Conservation (phyloP, 1,140 invertebrate genomes). For the Achatina immaculata region DNA sequence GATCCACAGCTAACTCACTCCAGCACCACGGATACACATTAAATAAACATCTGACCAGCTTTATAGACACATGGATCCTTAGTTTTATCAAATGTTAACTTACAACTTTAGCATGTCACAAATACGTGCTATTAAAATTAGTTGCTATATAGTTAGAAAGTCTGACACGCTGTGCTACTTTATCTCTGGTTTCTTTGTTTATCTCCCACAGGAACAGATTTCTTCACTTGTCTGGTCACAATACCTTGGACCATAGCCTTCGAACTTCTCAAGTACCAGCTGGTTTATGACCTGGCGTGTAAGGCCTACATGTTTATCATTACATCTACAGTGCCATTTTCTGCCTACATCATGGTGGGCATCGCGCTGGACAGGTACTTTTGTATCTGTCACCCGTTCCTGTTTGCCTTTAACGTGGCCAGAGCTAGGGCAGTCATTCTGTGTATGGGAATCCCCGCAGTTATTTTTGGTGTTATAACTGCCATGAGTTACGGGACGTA, state of each 20-base stretch:
- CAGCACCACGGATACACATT: no score
- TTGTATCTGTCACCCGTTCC: slow-evolving; percentile 62
- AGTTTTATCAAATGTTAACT: no score
- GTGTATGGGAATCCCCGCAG: slow-evolving; percentile 47
- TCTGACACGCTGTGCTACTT: no score
- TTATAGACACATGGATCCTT: no score
- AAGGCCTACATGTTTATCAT: slow-evolving; percentile 61
- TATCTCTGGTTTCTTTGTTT: not conserved
- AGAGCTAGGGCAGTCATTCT: slow-evolving; percentile 53
- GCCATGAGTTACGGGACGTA: slow-evolving; percentile 51
- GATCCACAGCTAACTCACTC: no score
- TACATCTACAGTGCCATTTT: slow-evolving; percentile 59
- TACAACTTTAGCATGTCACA: no score
- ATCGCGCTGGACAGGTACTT: slow-evolving; percentile 65
- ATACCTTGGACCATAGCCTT: slow-evolving; percentile 55
- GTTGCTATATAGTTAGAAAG: no score
- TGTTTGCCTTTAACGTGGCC: slow-evolving; percentile 49
- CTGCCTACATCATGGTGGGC: slow-evolving; percentile 61
- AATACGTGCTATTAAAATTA: no score
- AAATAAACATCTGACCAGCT: no score
- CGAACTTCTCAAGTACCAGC: slow-evolving; percentile 41
- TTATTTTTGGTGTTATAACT: slow-evolving; percentile 54
- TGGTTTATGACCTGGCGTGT: slow-evolving; percentile 52
- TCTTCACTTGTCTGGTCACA: slow-evolving; percentile 52
- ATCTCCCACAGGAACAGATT: slow-evolving; percentile 18